Evolutionary conservation across 2,797 vertebrate species (phyloP).

Genomic region (Lophius americanus): DNA sequence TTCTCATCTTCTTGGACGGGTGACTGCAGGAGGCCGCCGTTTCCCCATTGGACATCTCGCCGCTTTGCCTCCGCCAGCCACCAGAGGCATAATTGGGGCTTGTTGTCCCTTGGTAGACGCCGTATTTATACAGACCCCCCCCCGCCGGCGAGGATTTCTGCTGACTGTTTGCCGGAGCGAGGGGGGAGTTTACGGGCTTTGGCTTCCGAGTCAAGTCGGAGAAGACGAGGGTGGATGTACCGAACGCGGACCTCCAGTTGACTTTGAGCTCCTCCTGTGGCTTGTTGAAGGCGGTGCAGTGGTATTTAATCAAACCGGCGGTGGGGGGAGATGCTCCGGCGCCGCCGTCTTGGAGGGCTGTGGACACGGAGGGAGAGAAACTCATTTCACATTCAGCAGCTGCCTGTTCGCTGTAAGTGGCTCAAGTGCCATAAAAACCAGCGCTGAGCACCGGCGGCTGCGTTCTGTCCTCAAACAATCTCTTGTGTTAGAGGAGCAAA

Average conservation of each 20-base stretch:
- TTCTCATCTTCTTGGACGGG: constrained; percentile 90
- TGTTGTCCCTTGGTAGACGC: constrained; percentile 74
- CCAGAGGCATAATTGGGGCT: constrained; percentile 79
- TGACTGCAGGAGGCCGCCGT: constrained; percentile 80
- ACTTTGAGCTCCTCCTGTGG: constrained; percentile 87
- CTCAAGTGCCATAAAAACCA: constrained; percentile 47
- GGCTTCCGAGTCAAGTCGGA: constrained; percentile 83
- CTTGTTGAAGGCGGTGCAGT: constrained; percentile 88
- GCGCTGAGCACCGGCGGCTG: constrained; percentile 38
- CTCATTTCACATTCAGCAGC: constrained; percentile 57
- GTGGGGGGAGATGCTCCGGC: constrained; percentile 67
- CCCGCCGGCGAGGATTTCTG: constrained; percentile 74
- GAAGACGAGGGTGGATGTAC: constrained; percentile 89
- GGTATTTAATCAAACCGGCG: constrained; percentile 86
- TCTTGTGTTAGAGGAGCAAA: constrained; percentile 35
- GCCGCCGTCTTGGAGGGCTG: constrained; percentile 74
- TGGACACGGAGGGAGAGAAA: constrained; percentile 52
- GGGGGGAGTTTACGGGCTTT: constrained; percentile 57
- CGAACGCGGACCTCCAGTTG: constrained; percentile 89
- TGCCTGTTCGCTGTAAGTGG: constrained; percentile 52
- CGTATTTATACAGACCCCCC: constrained; percentile 65
- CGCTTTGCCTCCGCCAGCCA: constrained; percentile 76
- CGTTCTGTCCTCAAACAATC: constrained; percentile 24
- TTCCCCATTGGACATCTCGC: constrained; percentile 71
- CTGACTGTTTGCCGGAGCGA: constrained; percentile 65